Evolutionary conservation across 2,888 invertebrate genomes (phyloP).

Genomic region (Podabrus alpinus): DNA sequence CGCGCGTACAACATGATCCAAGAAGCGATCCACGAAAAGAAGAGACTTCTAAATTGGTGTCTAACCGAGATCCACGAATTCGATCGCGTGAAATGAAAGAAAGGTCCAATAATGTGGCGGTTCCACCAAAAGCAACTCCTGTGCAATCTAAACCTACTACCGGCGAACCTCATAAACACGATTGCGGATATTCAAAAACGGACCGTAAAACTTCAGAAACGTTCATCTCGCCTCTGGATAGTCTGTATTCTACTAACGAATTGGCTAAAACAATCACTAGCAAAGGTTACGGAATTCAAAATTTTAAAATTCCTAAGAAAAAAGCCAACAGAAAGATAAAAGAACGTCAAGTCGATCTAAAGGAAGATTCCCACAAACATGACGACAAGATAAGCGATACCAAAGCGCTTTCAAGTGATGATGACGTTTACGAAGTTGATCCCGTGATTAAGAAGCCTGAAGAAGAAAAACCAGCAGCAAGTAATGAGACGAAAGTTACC

Average conservation of each 20-base stretch:
- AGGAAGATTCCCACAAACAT: not conserved
- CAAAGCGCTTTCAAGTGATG: not conserved
- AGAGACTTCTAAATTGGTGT: constrained; percentile 11
- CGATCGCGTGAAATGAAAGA: constrained; percentile 12
- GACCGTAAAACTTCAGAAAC: constrained; percentile 42
- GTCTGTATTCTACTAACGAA: constrained; percentile 55
- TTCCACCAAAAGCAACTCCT: not conserved
- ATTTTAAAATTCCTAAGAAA: constrained; percentile 61
- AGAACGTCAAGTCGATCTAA: not conserved
- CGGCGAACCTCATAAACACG: constrained; percentile 26
- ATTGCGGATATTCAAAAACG: constrained; percentile 30
- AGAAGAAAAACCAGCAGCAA: constrained; percentile 16
- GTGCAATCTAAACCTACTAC: not conserved
- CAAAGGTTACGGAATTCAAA: constrained; percentile 57
- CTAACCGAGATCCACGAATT: constrained; percentile 31
- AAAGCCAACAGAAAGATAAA: constrained; percentile 34
- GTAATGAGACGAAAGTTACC: constrained; percentile 9
- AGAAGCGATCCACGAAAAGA: no score
- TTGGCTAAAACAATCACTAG: constrained; percentile 51
- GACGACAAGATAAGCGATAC: not conserved
- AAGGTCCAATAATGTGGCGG: not conserved
- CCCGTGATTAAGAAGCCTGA: constrained; percentile 3
- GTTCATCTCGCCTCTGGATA: constrained; percentile 57
- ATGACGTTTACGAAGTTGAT: not conserved
- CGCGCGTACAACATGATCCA: not conserved